Base-by-base conservation (phyloP, 2,797 vertebrate genomes). In the Gymnoscopelus braueri region DNA sequence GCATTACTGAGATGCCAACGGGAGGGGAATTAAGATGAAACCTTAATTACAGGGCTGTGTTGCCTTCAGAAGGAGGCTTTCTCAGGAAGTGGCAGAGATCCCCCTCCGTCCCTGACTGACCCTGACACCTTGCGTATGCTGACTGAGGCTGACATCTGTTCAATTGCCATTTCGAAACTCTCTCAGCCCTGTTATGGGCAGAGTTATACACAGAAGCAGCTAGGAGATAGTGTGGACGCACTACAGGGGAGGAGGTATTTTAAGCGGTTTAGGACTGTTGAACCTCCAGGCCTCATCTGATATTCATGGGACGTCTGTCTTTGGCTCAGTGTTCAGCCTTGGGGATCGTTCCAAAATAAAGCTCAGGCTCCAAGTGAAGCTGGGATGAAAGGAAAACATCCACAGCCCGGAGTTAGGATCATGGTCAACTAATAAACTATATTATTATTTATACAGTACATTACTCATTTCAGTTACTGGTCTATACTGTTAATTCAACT, bases 261-360 rank as follows among this genome's bases (percentile, higher is more conserved):
- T 60, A 68, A 58, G 67, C 65, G 51, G 60, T 49, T 68, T 67
- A 75, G 69, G 75, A 75, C 73, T 80, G 9, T n/a, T 47, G 26
- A 62, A 77, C 66, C 78, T 79, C 49, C 47, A 55, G 84, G 80
- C 82, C 69, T 54, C 73, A 83, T 83, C 67, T 76, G 80, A 65
- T 84, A 84, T 83, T 83, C 80, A 80, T 78, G 69, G 57, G 15
- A 19, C 80, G 51, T 73, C 61, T 74, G 71, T 75, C 65, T 61
- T 60, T 1, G 10, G 35, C 68, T 78, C 56, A 61, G 72, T 48
- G 61, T 1, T 63, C 2, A 65, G 65, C 71, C 77, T 77, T 55
- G 0, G 49, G 74, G 66, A 44, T 50, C 64, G 60, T 60, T 71
- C 69, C 65, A 74, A 80, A 78, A 78, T 68, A 80, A 80, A 80